These are phyloP conservation scores for Prionace glauca DNA, from an alignment of 2,797 vertebrate genomes.

Conservation along the genomic window DNA sequence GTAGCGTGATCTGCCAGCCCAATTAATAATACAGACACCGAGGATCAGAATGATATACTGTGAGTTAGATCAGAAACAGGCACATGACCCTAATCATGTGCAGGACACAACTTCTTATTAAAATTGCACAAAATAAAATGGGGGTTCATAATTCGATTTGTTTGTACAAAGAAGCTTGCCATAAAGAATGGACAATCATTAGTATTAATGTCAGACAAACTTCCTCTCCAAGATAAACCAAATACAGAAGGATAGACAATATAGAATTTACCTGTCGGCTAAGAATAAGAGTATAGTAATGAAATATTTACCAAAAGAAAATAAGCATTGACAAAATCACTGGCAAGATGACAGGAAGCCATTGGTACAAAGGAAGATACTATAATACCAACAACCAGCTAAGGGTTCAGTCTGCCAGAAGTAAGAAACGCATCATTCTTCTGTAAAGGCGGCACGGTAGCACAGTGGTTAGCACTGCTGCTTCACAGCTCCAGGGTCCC, in stretches of 20 bases:
- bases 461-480: too few relatives aligned
- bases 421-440: background rate
- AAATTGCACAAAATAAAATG: background rate
- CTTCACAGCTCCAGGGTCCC: too few relatives aligned
- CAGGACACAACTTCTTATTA: background rate
- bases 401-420: background rate
- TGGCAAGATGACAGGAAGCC: background rate
- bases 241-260: background rate
- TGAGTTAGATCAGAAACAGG: background rate
- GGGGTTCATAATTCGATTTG: background rate
- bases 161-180: background rate
- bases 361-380: background rate
- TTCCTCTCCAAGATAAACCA: background rate
- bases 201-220: background rate
- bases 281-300: background rate
- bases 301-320: background rate
- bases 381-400: background rate
- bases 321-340: background rate
- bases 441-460: too few relatives aligned
- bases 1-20: slow-evolving; percentile 41
- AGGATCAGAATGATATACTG: slow-evolving; percentile 44
- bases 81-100: background rate
- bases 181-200: background rate
- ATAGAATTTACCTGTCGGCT: background rate
- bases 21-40: slow-evolving; percentile 41